Evolutionary conservation across 2,797 vertebrate species (phyloP), one percentile per base, ranked within the genome.

Genomic region (Graptemys geographica): DNA sequence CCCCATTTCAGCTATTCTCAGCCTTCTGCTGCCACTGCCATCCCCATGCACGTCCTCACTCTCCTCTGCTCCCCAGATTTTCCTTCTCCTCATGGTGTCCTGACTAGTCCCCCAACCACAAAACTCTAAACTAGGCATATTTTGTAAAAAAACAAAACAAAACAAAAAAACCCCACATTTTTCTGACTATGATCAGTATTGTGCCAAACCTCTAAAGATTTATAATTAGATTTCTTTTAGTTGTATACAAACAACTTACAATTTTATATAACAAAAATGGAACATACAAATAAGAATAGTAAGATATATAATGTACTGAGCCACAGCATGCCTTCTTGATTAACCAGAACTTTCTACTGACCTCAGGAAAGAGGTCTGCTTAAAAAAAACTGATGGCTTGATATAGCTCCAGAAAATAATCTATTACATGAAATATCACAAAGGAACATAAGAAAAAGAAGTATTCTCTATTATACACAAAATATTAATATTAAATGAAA

Each of bases 381-480:
- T 37, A 76, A 56, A 23, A 56, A 56, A 83, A 83, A 13, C 47
- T 12, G 56, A 86, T 15, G 62, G 41, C 41, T 41, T 41, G 41
- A 41, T 41, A 41, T n/a, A 33, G 62, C 33, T 8, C 13, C 13
- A 69, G 7, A 15, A 69, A 19, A n/a, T 69, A 13, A 81, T 56
- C 31, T 1, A 0, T 33, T 52, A 51, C 25, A 69, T 5, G 0
- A 1, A 2, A 62, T 8, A 69, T 27, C 59, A 80, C 59, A 37
- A 0, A 1, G 8, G 51, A 1, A 51, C 86, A 90, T 55, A 0
- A 8, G 56, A 82, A 8, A 31, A 93, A 72, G n/a, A 3, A 9
- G 31, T 44, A 13, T 2, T 9, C 16, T 69, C 25, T 56, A 44
- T 23, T 82, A 1, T 8, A 59, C 0, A 69, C 1, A 92, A 15